phyloP scores from a whole-genome alignment of 2,888 invertebrate genomes.

The Cephus runcator region DNA sequence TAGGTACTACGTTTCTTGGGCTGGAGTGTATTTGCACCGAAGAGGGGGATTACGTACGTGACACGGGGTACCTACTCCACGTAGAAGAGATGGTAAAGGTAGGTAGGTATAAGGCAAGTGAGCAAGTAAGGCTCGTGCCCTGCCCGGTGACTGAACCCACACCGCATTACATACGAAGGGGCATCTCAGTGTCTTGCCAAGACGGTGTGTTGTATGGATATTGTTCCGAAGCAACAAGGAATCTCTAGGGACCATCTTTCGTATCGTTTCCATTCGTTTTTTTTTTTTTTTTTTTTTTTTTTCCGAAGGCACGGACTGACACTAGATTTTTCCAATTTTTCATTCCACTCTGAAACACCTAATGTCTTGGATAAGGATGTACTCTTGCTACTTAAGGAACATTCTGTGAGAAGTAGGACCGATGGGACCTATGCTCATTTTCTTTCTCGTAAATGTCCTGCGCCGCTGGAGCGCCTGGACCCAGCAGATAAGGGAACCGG shows the following conservation, averaged over 20 bases:
- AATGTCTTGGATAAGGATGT: background rate
- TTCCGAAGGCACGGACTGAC: background rate
- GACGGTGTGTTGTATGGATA: background rate
- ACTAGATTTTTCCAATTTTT: background rate
- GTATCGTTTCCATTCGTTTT: background rate
- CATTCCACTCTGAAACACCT: background rate
- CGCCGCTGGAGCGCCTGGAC: background rate
- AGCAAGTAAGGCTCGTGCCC: conserved; percentile 31
- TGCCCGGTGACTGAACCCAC: conserved; percentile 58
- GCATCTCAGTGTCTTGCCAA: background rate
- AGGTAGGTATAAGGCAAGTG: conserved; percentile 42
- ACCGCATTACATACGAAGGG: conserved; percentile 26
- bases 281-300: too few species aligned
- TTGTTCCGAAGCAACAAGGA: background rate
- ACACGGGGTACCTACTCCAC: conserved; percentile 30
- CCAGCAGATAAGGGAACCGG: background rate
- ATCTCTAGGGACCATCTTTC: background rate
- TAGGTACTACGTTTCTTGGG: background rate
- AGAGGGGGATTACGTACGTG: conserved; percentile 19
- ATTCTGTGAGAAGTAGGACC: background rate
- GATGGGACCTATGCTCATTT: background rate
- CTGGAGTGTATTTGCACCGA: background rate
- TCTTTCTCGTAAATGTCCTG: background rate
- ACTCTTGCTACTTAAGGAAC: background rate
- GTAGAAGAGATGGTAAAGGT: conserved; percentile 28